Percentiles rank a stretch among this genome's conserved stretches.
Conservation (phyloP, 2,113 vertebrate genomes). For the Lanius collurio region DNA sequence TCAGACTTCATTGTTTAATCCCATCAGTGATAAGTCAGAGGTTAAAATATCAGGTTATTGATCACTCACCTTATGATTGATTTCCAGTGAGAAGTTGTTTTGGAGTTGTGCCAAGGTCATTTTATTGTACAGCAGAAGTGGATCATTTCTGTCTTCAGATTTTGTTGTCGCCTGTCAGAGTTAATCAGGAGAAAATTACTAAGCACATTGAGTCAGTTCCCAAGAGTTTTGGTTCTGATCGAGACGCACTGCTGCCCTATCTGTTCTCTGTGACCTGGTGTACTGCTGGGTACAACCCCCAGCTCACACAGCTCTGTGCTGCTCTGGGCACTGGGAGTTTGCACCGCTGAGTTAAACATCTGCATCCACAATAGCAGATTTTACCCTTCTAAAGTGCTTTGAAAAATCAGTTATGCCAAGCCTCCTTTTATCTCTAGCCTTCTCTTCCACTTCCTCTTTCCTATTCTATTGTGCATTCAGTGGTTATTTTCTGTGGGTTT, state of each 20-base stretch:
- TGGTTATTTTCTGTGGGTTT: not conserved
- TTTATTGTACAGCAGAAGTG: constrained; percentile 90
- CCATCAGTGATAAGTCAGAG: not conserved
- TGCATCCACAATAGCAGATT: not conserved
- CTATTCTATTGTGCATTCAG: not conserved
- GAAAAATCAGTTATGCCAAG: not conserved
- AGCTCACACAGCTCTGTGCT: not conserved
- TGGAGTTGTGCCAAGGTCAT: constrained; percentile 85
- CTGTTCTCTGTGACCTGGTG: not conserved
- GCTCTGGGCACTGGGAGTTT: not conserved
- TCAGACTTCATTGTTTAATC: not conserved
- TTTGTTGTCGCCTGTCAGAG: constrained; percentile 84
- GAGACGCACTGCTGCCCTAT: not conserved
- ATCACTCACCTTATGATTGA: constrained; percentile 76
- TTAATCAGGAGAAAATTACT: not conserved
- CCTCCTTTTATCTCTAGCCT: not conserved
- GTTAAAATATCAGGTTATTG: not conserved
- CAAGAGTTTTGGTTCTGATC: not conserved
- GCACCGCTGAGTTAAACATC: not conserved
- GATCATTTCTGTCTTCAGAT: constrained; percentile 90
- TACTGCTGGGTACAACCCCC: not conserved
- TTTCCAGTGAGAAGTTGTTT: constrained; percentile 83
- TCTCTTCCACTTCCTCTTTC: not conserved
- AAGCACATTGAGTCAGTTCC: not conserved
- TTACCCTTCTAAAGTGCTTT: not conserved